Base-by-base conservation (phyloP, 2,797 vertebrate genomes). In the Rhinichthys osculus region DNA sequence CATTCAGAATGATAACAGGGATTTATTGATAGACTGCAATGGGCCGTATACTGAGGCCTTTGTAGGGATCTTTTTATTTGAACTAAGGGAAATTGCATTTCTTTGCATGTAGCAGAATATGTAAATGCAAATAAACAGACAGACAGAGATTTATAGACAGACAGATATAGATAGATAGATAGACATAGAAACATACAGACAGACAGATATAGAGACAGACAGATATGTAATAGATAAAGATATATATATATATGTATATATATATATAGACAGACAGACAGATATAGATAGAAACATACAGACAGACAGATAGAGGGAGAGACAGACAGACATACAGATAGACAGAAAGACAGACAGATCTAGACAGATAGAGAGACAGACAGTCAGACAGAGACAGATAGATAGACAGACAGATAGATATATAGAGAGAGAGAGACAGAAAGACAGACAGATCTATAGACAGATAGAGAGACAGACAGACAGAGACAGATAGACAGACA, bases 391-490 rank as follows among this genome's bases (percentile, higher is more conserved):
- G 35, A 38, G 0, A 38, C 0, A 38, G 35, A 38, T 0, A 38
- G 4, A 38, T 4, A 38, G 35, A 38, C 35, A 38, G 35, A 38
- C 35, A 38, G 35, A 38, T 5, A 62, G 10, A 59, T 11, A 59
- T 3, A 59, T 0, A 1, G 3, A 5, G 35, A 38, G 4, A 5
- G 35, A 38, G 5, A 38, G 38, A 38, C 3, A 38, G 5, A 38
- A 5, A 38, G 5, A 38, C 5, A 38, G 5, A 38, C 5, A 38
- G 35, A 38, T n/a, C n/a, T 4, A 38, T 5, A 50, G 4, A 27
- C 0, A n/a, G 59, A 62, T 2, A n/a, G n/a, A 59, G 0, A n/a
- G 11, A n/a, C 0, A 11, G 57, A 59, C 0, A 8, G 23, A 62
- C 0, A 62, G 10, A n/a, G n/a, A n/a, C n/a, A n/a, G n/a, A n/a